These are phyloP conservation scores for Limnephilus rhombicus DNA, from an alignment of 2,888 invertebrate genomes.

Conservation along the genomic window DNA sequence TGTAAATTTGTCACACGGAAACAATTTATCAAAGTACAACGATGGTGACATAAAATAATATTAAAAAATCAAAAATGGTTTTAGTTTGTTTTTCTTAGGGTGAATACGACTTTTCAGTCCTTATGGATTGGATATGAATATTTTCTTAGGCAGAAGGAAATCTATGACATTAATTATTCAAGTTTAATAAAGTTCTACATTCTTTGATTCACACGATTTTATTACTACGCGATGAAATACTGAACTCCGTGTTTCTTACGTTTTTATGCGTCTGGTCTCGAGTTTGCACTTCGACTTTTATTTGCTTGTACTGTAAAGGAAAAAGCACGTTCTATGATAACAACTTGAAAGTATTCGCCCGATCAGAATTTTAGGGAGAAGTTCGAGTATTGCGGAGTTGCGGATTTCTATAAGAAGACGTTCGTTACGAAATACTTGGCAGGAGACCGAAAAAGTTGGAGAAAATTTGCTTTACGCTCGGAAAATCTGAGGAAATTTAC, in stretches of 20 bases:
- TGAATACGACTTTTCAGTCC: too few species aligned
- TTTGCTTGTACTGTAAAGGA: background rate
- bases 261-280: too few species aligned
- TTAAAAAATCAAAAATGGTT: too few species aligned
- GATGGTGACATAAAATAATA: too few species aligned
- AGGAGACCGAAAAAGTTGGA: slow-evolving; percentile 15
- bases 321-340: background rate
- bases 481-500: background rate
- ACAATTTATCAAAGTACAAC: too few species aligned
- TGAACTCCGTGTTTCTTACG: background rate
- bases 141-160: too few species aligned
- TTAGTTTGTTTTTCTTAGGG: too few species aligned
- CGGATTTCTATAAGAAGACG: slow-evolving; percentile 12
- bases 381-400: background rate
- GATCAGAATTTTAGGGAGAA: background rate
- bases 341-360: background rate
- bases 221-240: background rate
- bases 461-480: background rate
- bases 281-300: background rate
- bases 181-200: background rate
- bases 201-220: background rate
- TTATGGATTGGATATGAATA: too few species aligned
- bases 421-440: slow-evolving; percentile 11
- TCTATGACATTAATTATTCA: background rate
- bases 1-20: too few species aligned